Evolutionary conservation across 1,140 invertebrate species (phyloP), one percentile per base, ranked within the genome.

Genomic region (Bombus pyrosoma): DNA sequence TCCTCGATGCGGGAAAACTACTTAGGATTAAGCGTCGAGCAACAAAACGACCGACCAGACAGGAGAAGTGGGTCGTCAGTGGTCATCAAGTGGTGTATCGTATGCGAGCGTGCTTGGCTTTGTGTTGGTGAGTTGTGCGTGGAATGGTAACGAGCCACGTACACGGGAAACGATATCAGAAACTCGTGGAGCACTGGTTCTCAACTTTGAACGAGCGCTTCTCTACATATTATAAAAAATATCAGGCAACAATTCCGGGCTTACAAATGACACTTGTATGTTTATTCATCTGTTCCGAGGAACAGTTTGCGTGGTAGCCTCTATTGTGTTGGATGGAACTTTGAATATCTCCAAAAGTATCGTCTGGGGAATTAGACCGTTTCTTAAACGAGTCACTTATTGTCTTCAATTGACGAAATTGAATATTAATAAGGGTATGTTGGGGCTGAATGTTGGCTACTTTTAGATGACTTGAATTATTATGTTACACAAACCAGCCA

Each of bases 71-170:
- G 83, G 86, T 85, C 86, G 86, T 81, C 86, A 69, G 77, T 77
- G 76, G 77, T 74, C 81, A 73, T 78, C 79, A 18, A 80, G 74
- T 72, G 64, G 71, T 43, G 73, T 41, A 37, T 28, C 57, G 53
- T 72, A 18, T 4, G 37, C n/a, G 74, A 34, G 32, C 64, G 34
- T 28, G 68, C 1, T 12, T 3, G 25, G n/a, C 59, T 76, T 47
- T 64, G 22, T 74, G 57, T 83, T 32, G 68, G 71, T 72, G 64
- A 62, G 39, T 13, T 75, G 75, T 78, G 81, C 82, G 59, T 74
- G 82, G 84, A 85, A 85, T 85, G 78, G 84, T 85, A 85, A 85
- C 84, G 84, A 87, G 86, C 82, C 59, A 74, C 82, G 82, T 86
- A 85, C 59, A 75, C 43, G 71, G 83, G 68, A 47, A 81, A 81